A percentile compares a stretch with the other conserved stretches of the same genome.
Conservation (phyloP, 2,797 vertebrate species). For the Gallinago nigripennis region DNA sequence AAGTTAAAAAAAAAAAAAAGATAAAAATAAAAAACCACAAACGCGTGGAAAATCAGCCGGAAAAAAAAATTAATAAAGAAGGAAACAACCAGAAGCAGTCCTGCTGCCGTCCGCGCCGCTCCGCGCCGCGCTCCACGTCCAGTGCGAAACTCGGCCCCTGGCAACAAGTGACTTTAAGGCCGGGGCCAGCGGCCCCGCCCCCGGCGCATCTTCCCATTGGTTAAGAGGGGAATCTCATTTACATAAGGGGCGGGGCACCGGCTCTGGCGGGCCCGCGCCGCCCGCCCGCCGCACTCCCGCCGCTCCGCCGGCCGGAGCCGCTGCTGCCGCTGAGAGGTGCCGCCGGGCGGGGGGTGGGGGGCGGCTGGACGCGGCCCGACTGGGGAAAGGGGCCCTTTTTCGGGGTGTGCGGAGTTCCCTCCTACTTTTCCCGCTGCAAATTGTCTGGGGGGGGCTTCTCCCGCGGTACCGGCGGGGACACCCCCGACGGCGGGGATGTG, state of each 20-base stretch:
- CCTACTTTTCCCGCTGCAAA: not conserved
- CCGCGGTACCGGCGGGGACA: not conserved
- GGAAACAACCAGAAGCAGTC: not conserved
- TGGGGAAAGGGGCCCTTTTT: not conserved
- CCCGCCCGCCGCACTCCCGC: not conserved
- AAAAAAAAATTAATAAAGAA: not conserved
- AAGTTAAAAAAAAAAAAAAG: too few species aligned
- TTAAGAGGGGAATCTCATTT: fast-evolving
- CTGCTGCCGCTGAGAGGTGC: not conserved
- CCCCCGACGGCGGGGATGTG: not conserved
- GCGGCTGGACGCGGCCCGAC: not conserved
- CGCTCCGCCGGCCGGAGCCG: not conserved
- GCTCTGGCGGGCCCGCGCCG: not conserved
- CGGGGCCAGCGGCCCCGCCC: not conserved
- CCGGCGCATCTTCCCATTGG: constrained; percentile 43
- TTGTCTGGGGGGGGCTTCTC: not conserved
- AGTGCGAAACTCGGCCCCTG: not conserved
- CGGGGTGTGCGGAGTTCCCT: not conserved
- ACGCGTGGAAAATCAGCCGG: not conserved
- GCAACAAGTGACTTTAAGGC: constrained; percentile 71
- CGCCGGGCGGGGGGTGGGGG: not conserved
- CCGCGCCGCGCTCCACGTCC: not conserved
- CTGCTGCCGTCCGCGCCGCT: not conserved
- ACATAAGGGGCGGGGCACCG: not conserved
- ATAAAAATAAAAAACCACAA: not conserved